Conservation (phyloP, 2,113 vertebrate genomes). For the Cacatua alba region DNA sequence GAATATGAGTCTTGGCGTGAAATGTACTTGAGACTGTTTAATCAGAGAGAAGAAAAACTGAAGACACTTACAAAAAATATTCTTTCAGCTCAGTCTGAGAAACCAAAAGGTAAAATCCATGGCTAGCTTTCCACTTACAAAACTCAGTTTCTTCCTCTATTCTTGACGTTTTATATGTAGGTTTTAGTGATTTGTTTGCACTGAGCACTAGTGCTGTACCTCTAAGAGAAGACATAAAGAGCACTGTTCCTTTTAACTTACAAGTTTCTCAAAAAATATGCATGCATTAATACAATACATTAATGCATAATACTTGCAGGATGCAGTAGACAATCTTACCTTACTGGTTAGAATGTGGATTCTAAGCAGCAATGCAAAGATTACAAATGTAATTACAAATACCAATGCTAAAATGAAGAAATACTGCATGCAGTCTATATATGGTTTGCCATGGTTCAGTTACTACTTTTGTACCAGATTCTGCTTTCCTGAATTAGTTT, state of each 20-base stretch:
- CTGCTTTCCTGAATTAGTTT: neutral
- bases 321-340: neutral
- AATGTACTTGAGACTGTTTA: conserved; percentile 82
- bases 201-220: neutral
- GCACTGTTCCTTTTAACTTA: neutral
- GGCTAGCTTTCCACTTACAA: neutral
- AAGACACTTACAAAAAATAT: conserved; percentile 84
- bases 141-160: neutral
- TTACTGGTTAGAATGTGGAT: neutral
- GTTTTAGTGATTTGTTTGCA: neutral
- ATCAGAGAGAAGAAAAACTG: conserved; percentile 85
- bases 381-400: neutral
- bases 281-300: neutral
- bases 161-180: neutral
- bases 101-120: conserved; percentile 80
- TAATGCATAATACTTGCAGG: neutral
- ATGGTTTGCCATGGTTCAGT: neutral
- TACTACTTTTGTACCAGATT: neutral
- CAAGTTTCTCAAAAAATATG: neutral
- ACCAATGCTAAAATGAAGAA: neutral
- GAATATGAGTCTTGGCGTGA: conserved; percentile 89
- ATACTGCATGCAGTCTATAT: neutral
- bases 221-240: neutral
- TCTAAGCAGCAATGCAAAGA: neutral
- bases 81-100: conserved; percentile 81